Evolutionary conservation across 2,888 invertebrate genomes (phyloP), one percentile per base, ranked within the genome.

Genomic region (Drosophila kambysellisi): DNA sequence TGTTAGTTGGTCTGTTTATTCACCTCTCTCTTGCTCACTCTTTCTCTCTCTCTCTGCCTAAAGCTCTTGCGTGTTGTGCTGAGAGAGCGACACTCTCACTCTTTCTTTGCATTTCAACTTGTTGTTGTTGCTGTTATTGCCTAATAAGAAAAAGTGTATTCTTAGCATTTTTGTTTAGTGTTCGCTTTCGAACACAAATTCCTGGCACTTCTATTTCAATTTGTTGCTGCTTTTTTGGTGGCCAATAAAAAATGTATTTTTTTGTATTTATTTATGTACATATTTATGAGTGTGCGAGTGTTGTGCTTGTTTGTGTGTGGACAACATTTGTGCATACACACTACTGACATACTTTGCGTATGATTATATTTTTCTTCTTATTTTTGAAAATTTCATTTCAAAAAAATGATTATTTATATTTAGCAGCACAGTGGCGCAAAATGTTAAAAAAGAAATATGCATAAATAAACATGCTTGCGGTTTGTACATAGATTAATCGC

Each of bases 321-420:
- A 54, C 51, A 82, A 75, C 57, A 74, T 80, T 86, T 89, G 89
- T 83, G 83, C 83, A 84, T 84, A 89, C 83, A 89, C 83, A 89
- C 83, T 87, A 84, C 87, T 84, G 83, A 84, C 83, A 84, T 89
- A 89, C 69, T 81, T 89, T 67, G 59, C 58, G 67, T 46, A 65
- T 70, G 62, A 58, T 69, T 76, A 64, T 67, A 25, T 53, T 69
- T 67, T 52, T 62, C 46, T 58, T 56, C 20, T 57, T 43, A 32
- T 62, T 48, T 66, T 53, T 56, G 57, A 32, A 43, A 50, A 50
- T 52, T 25, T 69, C 54, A 54, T 46, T 7, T 25, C 2, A 8
- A 46, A 46, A 20, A 48, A 59, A 48, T 53, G 46, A 54, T 59
- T 2, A 58, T 64, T 69, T 74, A 76, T 76, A 60, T 74, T 57